Evolutionary conservation across 2,888 invertebrate genomes (phyloP), one percentile per base, ranked within the genome.

Genomic region (Formica aserva): DNA sequence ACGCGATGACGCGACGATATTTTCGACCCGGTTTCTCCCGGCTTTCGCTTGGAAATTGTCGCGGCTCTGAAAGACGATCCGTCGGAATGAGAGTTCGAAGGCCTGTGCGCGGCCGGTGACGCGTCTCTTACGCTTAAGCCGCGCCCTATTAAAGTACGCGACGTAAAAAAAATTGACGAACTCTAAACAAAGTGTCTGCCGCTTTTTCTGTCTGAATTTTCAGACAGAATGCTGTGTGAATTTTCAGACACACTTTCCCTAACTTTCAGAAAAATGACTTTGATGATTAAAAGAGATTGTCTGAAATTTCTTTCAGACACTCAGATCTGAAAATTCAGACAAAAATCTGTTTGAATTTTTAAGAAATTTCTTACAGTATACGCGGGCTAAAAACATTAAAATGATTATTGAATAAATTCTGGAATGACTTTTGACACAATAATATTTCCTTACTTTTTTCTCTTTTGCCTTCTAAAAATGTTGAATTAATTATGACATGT

Each of bases 41-140:
- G 48, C 62, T 41, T 71, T 72, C 18, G 71, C 38, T 41, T 41
- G 63, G 26, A 78, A 57, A 62, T 78, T 55, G 32, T 35, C 78
- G 52, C 78, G 55, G 18, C 63, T 29, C 78, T 82, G 55, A 77
- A 82, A 82, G 76, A 77, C 77, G 78, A 82, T 65, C 45, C 81
- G 63, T 15, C 63, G 41, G 76, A 65, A 77, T 65, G 62, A 82
- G 55, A 67, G 81, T 72, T 80, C 66, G 66, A 72, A 22, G 83
- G 65, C 41, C 66, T 41, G 3, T 41, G 15, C 15, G 76, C 41
- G 77, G 15, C n/a, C 35, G n/a, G 63, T 35, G 57, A 57, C 57
- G 18, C 65, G 32, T 29, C 62, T 81, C 38, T 67, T 69, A 62
- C 57, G 57, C 22, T 67, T 65, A 63, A 81, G 26, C 62, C 63